Evolutionary conservation across 2,113 vertebrate species (phyloP).

Genomic region (Cynocephalus volans): DNA sequence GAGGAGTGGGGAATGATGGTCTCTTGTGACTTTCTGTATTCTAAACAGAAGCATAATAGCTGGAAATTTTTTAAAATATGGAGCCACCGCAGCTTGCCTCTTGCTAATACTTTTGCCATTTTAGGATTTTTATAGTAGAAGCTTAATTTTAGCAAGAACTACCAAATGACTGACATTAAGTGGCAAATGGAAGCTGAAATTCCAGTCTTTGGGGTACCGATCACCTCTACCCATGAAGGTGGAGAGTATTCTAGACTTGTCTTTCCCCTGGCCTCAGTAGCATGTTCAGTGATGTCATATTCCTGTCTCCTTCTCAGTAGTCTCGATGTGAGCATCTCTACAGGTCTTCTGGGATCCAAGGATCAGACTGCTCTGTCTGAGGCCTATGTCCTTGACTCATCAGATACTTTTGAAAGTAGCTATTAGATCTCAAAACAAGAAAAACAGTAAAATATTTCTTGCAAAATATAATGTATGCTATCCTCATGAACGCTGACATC

Average conservation of each 20-base stretch:
- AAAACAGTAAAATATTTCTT: neutral
- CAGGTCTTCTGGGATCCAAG: neutral
- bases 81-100: neutral
- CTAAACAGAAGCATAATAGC: neutral
- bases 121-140: neutral
- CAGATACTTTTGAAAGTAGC: neutral
- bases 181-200: neutral
- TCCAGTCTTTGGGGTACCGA: neutral
- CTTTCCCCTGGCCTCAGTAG: neutral
- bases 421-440: slow-evolving; percentile 2
- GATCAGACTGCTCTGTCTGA: neutral
- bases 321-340: neutral
- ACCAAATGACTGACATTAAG: neutral
- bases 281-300: fast-evolving
- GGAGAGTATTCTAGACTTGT: neutral
- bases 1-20: neutral
- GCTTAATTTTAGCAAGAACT: neutral
- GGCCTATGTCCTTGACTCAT: neutral
- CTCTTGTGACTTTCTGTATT: neutral
- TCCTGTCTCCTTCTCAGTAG: neutral
- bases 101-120: neutral
- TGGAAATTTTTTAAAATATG: neutral
- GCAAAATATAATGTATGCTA: neutral
- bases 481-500: neutral
- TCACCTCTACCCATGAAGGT: neutral